phyloP scores from a whole-genome alignment of 2,113 vertebrate species.

The Ceyx melanurus region DNA sequence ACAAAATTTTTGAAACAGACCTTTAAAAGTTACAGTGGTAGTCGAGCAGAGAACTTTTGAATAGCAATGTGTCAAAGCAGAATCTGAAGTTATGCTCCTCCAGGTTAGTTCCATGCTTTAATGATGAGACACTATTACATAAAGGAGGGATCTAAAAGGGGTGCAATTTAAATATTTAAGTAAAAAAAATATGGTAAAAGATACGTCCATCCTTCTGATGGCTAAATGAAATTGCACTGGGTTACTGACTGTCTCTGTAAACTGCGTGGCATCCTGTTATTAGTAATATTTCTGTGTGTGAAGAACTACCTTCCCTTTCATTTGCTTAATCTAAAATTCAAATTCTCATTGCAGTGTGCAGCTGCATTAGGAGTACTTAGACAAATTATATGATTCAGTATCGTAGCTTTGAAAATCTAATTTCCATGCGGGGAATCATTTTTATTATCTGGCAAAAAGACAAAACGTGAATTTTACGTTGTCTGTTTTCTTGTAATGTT shows the following conservation, averaged over 20 bases:
- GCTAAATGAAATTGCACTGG: neutral
- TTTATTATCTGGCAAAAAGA: conserved; percentile 52
- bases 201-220: neutral
- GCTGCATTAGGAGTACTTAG: conserved; percentile 43
- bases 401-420: conserved; percentile 50
- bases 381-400: conserved; percentile 68
- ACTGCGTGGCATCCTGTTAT: neutral
- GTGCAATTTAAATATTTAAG: neutral
- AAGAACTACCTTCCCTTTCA: conserved; percentile 34
- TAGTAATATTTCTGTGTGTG: neutral
- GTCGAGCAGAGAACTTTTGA: neutral
- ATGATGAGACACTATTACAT: neutral
- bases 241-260: neutral
- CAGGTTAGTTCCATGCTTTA: neutral
- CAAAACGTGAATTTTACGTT: neutral
- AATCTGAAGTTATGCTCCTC: neutral
- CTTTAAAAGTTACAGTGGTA: neutral
- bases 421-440: conserved; percentile 49
- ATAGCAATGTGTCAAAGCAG: neutral
- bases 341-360: conserved; percentile 37
- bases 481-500: conserved; percentile 18
- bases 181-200: neutral
- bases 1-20: neutral
- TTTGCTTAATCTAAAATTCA: conserved; percentile 64
- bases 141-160: neutral